These are phyloP conservation scores for Athene noctua DNA, from an alignment of 2,113 vertebrate species.

Conservation along the genomic window DNA sequence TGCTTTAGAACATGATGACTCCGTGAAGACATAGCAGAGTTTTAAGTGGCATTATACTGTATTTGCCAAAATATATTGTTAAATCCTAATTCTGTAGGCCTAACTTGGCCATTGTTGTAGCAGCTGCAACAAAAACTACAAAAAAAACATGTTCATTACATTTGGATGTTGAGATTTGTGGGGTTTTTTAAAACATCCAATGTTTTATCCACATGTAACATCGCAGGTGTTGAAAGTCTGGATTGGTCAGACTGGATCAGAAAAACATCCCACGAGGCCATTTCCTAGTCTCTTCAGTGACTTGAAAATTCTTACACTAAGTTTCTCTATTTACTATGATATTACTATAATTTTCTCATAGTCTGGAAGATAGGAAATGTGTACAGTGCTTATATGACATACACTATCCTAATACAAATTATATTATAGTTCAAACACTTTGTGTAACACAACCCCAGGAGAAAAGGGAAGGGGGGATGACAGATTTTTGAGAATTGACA, in stretches of 20 bases:
- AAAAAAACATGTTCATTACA: not conserved
- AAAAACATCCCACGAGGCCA: not conserved
- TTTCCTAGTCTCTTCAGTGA: not conserved
- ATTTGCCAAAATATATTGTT: not conserved
- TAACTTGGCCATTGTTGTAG: not conserved
- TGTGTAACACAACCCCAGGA: not conserved
- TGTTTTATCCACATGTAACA: not conserved
- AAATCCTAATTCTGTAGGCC: not conserved
- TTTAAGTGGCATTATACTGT: not conserved
- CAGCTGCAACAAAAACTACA: not conserved
- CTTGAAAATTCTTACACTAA: not conserved
- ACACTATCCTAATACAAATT: slow-evolving; percentile 7
- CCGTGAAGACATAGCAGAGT: not conserved
- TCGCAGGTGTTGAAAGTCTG: not conserved
- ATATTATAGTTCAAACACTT: slow-evolving; percentile 22
- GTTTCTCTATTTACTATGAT: not conserved
- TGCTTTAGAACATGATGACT: not conserved
- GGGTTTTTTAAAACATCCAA: not conserved
- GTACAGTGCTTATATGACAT: not conserved
- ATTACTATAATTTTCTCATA: not conserved
- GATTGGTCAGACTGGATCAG: not conserved
- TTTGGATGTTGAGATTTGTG: not conserved
- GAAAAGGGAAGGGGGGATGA: not conserved
- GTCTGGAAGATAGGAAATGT: not conserved
- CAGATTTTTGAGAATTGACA: not conserved